Conservation (phyloP, 2,888 invertebrate genomes). For the Drosophila testacea region DNA sequence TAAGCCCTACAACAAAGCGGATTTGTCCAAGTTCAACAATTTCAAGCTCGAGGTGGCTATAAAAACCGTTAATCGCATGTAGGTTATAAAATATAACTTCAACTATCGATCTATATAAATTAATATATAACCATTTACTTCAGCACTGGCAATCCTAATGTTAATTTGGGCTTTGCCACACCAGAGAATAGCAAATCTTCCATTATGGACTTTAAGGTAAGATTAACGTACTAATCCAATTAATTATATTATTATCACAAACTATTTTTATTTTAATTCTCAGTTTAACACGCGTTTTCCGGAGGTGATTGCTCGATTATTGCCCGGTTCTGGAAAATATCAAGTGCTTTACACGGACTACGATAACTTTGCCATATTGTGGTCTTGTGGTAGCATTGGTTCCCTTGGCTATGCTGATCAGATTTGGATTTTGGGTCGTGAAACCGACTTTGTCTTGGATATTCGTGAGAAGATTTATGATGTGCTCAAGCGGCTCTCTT, state of each 20-base stretch:
- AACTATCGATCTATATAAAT: background rate
- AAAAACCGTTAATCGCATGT: slow-evolving; percentile 89
- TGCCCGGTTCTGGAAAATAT: slow-evolving; percentile 91
- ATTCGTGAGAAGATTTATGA: slow-evolving; percentile 89
- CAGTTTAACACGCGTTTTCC: slow-evolving; percentile 88
- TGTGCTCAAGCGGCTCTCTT: slow-evolving; percentile 86
- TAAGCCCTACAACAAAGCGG: slow-evolving; percentile 81
- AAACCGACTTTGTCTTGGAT: slow-evolving; percentile 88
- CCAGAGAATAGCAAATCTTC: slow-evolving; percentile 87
- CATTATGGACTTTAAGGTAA: slow-evolving; percentile 85
- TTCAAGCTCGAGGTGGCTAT: slow-evolving; percentile 88
- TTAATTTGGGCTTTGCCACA: slow-evolving; percentile 88
- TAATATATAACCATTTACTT: slow-evolving; percentile 55
- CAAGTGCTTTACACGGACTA: slow-evolving; percentile 91
- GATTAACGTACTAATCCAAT: too few relatives aligned
- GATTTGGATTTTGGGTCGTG: slow-evolving; percentile 90
- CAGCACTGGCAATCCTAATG: slow-evolving; percentile 88
- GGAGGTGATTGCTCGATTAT: slow-evolving; percentile 88
- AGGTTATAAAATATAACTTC: slow-evolving; percentile 64
- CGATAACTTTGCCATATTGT: slow-evolving; percentile 89
- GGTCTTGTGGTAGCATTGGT: slow-evolving; percentile 90
- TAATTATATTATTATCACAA: background rate
- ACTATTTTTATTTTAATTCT: background rate
- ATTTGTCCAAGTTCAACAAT: slow-evolving; percentile 85
- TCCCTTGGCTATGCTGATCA: slow-evolving; percentile 87